Conservation (phyloP, 2,888 invertebrate species). For the Aspidapion aeneum region DNA sequence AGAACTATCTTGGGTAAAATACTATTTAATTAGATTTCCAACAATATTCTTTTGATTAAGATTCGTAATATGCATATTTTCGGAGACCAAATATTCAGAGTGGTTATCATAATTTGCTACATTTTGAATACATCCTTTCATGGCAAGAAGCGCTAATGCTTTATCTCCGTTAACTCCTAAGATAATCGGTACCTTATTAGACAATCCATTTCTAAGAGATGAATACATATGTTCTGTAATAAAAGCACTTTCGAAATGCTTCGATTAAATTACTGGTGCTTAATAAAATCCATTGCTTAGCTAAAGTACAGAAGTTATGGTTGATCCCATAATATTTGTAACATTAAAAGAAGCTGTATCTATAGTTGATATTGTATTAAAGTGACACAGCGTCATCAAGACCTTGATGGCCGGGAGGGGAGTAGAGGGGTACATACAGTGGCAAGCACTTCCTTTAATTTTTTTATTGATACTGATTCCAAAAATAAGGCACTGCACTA, state of each 20-base stretch:
- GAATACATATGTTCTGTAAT: slow-evolving; percentile 4
- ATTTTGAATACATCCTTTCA: neutral
- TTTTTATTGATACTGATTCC: no score
- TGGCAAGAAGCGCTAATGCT: neutral
- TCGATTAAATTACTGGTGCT: slow-evolving; percentile 6
- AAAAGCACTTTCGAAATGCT: slow-evolving; percentile 4
- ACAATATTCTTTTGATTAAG: neutral
- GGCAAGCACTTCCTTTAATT: no score
- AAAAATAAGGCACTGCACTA: no score
- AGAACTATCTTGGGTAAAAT: neutral
- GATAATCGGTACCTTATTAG: slow-evolving; percentile 6
- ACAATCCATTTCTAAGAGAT: neutral
- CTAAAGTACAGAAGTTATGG: no score
- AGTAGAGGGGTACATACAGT: no score
- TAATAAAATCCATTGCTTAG: slow-evolving; percentile 3
- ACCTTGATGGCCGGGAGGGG: no score
- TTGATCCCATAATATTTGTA: neutral
- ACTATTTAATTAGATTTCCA: slow-evolving; percentile 5
- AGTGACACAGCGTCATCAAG: no score
- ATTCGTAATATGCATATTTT: slow-evolving; percentile 7
- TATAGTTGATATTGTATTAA: no score
- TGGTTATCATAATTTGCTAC: slow-evolving; percentile 6
- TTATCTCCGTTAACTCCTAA: slow-evolving; percentile 8
- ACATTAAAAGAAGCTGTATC: slow-evolving; percentile 5
- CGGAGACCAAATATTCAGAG: slow-evolving; percentile 6